These are phyloP conservation scores for Euura saliciscinereae DNA, from an alignment of 1,140 invertebrate species.

Conservation along the genomic window DNA sequence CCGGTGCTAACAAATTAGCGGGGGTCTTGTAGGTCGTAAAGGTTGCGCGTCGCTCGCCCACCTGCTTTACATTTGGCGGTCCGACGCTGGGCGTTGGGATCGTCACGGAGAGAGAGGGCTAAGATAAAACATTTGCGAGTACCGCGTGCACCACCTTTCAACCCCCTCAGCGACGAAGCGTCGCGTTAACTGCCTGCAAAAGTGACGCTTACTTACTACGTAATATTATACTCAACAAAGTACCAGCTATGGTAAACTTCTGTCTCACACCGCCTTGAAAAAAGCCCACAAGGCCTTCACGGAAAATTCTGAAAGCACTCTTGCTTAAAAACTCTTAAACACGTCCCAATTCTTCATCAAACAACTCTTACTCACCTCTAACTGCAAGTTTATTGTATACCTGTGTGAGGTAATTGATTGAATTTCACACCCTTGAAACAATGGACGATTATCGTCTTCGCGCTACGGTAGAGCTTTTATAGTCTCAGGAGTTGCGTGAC, in stretches of 20 bases:
- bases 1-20: conserved; percentile 2
- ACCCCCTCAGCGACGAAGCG: not conserved
- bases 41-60: not conserved
- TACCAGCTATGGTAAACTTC: not conserved
- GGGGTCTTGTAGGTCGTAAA: conserved; percentile 2
- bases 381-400: not conserved
- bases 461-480: not conserved
- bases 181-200: conserved; percentile 1
- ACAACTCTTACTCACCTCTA: too few species aligned
- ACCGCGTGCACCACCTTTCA: not conserved
- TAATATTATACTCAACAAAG: conserved; percentile 1
- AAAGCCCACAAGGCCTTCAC: too few species aligned
- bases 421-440: not conserved
- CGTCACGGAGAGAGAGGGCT: not conserved
- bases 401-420: not conserved
- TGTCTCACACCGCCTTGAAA: not conserved
- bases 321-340: too few species aligned
- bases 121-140: not conserved
- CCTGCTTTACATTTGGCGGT: conserved; percentile 3
- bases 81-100: not conserved
- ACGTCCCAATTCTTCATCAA: too few species aligned
- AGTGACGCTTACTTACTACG: not conserved
- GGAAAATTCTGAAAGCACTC: too few species aligned
- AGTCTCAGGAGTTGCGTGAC: not conserved
- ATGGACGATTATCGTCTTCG: not conserved